Base-by-base conservation (phyloP, 2,888 invertebrate genomes). In the Brachycybe producta region DNA sequence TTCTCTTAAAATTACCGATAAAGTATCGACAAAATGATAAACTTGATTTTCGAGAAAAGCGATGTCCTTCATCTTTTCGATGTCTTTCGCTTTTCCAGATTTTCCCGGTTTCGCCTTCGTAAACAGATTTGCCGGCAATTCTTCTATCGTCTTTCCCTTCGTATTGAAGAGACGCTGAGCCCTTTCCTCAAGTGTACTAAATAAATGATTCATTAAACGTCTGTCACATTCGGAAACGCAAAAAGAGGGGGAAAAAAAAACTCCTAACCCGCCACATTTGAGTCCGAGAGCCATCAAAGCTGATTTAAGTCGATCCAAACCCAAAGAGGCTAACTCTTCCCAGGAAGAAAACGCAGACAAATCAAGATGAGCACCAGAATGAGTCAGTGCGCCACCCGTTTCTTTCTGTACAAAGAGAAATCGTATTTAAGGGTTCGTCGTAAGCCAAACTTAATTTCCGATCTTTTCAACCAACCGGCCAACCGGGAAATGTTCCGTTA, bases 321-420 rank as follows among this genome's bases (percentile, higher is more conserved):
- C 98, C 2, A 99, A 73, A 0, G 95, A 94, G 0, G 97, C 95
- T 55, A 99, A 69, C 69, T 99, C 98, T 70, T 91, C 88, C 80
- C 88, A 86, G 19, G 92, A 92, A 0, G 91, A 91, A 67, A 97
- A 99, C 0, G 94, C 92, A 0, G 94, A 92, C n/a, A 99, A 71
- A 68, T 99, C 98, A 56, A 99, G 75, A 72, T 94, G 92, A 3
- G 97, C 97, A 19, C 95, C 95, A 4, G 90, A 80, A 65, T 94
- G 87, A 0, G 92, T 84, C 55, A 98, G 67, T 2, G 92, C 95
- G 54, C 73, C 71, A 53, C 90, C 86, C 21, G 71, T 64, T 70
- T 95, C 94, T 79, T 94, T 91, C 79, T 81, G 61, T 30, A 35
- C 7, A 28, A 11, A 55, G 7, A 32, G 39, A 36, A 26, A 45